These are phyloP conservation scores for Drosophila ficusphila DNA, from an alignment of 1,140 invertebrate species.

Conservation along the genomic window DNA sequence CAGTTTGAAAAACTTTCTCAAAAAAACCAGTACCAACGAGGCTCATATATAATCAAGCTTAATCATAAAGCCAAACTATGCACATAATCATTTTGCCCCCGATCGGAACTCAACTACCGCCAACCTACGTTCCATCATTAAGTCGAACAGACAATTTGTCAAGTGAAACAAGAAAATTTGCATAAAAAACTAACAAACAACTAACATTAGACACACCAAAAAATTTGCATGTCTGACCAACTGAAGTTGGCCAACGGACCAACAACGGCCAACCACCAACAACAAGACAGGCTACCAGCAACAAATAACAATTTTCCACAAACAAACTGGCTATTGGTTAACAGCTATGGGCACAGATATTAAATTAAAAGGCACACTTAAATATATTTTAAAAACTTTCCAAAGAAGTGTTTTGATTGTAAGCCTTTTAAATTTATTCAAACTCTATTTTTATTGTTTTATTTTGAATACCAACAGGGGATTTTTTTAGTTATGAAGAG, in stretches of 20 bases:
- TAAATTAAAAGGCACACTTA: neutral
- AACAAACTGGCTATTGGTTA: conserved; percentile 22
- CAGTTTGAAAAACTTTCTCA: conserved; percentile 3
- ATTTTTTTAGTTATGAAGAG: too few species aligned
- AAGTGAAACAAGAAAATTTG: conserved; percentile 76
- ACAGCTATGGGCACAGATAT: neutral
- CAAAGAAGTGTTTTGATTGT: too few species aligned
- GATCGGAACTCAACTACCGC: conserved; percentile 1
- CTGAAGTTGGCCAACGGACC: conserved; percentile 64
- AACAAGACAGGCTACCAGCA: conserved; percentile 14
- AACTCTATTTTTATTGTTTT: too few species aligned
- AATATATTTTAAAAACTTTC: neutral
- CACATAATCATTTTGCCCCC: conserved; percentile 34
- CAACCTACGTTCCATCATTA: conserved; percentile 68
- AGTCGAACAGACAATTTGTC: conserved; percentile 78
- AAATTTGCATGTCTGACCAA: conserved; percentile 77
- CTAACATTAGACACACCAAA: conserved; percentile 69
- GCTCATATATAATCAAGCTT: conserved; percentile 19
- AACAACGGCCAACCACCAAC: conserved; percentile 38
- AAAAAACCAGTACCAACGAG: neutral
- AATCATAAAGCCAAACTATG: conserved; percentile 25
- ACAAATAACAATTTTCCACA: conserved; percentile 69
- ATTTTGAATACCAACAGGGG: too few species aligned
- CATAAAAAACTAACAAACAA: conserved; percentile 78
- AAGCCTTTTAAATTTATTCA: neutral